Conservation (phyloP, 2,888 invertebrate species). For the Drosophila acutilabella region DNA sequence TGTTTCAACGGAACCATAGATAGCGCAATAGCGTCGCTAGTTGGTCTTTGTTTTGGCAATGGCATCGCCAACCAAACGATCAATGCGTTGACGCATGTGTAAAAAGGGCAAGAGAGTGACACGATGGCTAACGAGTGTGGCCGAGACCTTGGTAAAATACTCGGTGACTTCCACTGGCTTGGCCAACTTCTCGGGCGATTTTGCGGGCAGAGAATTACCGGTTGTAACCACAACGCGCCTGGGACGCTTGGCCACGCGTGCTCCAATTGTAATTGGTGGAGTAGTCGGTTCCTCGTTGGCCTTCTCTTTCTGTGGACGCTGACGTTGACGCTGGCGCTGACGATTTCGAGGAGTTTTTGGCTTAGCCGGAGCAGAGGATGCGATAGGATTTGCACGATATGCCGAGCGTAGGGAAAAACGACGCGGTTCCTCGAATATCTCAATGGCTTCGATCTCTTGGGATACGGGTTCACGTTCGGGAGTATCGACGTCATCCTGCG, state of each 20-base stretch:
- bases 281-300: not conserved
- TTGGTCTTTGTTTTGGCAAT: not conserved
- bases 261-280: constrained; percentile 9
- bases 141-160: constrained; percentile 43
- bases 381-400: no score
- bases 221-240: not conserved
- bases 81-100: constrained; percentile 30
- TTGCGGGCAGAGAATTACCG: not conserved
- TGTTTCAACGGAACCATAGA: no score
- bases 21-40: not conserved
- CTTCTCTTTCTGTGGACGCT: not conserved
- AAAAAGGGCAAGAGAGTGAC: constrained; percentile 25
- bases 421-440: no score
- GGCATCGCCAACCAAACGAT: constrained; percentile 33
- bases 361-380: no score
- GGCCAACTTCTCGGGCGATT: constrained; percentile 8
- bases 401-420: no score
- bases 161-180: constrained; percentile 44
- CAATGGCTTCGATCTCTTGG: no score
- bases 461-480: no score
- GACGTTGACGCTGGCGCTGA: not conserved
- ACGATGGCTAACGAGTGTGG: constrained; percentile 38
- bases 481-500: no score
- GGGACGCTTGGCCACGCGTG: constrained; percentile 29
- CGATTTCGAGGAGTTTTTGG: no score